These are phyloP conservation scores for Pica pica DNA, from an alignment of 2,113 vertebrate species.

Conservation along the genomic window DNA sequence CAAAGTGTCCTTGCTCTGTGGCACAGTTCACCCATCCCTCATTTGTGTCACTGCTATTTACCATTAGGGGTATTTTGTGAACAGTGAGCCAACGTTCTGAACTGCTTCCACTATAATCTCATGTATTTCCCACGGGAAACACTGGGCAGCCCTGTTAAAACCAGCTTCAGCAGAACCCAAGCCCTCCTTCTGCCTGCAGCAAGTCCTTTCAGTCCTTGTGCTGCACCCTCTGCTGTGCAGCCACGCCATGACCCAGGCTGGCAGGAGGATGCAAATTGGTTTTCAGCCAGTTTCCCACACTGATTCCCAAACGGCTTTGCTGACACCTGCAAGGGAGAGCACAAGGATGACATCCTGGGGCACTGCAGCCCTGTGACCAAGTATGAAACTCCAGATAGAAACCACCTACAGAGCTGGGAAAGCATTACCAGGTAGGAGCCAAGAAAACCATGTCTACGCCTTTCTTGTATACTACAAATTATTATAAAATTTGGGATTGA, in stretches of 20 bases:
- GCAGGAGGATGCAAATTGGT: background rate
- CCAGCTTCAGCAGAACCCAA: background rate
- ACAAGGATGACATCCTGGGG: background rate
- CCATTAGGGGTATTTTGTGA: background rate
- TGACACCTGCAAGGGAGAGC: background rate
- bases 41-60: background rate
- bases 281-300: constrained; percentile 19
- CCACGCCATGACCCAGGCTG: background rate
- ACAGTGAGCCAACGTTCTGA: fast-evolving
- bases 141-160: background rate
- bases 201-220: background rate
- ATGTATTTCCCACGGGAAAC: background rate
- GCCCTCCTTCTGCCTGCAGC: background rate
- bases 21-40: background rate
- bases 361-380: background rate
- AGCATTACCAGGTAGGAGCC: background rate
- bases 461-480: background rate
- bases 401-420: background rate
- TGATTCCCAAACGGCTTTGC: background rate
- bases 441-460: fast-evolving
- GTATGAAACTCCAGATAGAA: background rate
- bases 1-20: background rate
- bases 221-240: background rate
- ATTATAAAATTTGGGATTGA: background rate
- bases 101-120: background rate